Conservation (phyloP, 1,140 invertebrate genomes). For the Cheumatopsyche charites region DNA sequence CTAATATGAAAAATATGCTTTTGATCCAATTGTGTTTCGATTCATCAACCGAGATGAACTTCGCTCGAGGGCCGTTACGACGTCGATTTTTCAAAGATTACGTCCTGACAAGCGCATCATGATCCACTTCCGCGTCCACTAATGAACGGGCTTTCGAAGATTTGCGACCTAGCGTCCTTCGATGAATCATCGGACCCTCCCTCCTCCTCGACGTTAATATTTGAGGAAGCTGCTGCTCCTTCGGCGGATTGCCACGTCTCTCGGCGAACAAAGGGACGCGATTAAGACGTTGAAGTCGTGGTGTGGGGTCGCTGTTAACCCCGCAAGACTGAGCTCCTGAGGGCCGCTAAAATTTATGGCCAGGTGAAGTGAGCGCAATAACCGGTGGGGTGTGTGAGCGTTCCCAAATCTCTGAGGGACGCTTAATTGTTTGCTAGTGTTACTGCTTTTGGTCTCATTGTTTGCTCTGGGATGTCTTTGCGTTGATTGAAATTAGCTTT, state of each 20-base stretch:
- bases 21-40: no score
- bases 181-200: slow-evolving; percentile 28
- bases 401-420: slow-evolving; percentile 2
- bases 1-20: no score
- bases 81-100: no score
- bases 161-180: not conserved
- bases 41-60: no score
- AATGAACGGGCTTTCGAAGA: slow-evolving; percentile 3
- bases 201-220: slow-evolving; percentile 38
- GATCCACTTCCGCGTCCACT: no score
- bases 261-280: slow-evolving; percentile 41
- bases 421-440: slow-evolving; percentile 13
- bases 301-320: not conserved
- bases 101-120: no score
- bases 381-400: not conserved
- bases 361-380: slow-evolving; percentile 27
- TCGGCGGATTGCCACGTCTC: slow-evolving; percentile 4
- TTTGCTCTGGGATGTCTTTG: not conserved
- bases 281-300: slow-evolving; percentile 46
- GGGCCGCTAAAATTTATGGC: slow-evolving; percentile 34
- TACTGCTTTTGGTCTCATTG: not conserved
- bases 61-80: no score
- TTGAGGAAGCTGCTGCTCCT: slow-evolving; percentile 24
- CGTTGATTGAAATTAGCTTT: slow-evolving; percentile 1
- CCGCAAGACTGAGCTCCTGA: slow-evolving; percentile 13